phyloP scores from a whole-genome alignment of 2,888 invertebrate species.

The Heteropelma amictum region DNA sequence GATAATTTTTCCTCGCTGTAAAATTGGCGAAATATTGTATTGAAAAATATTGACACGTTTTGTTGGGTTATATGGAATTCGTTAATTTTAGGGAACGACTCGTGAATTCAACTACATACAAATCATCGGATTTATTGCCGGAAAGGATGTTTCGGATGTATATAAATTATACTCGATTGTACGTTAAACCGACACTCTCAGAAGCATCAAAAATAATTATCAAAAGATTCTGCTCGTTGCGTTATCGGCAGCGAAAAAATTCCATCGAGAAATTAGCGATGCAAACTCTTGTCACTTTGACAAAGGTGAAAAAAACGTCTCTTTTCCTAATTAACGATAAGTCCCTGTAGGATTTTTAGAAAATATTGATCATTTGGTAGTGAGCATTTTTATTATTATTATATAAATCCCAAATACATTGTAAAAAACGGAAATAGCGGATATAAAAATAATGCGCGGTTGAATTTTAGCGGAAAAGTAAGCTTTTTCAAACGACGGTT shows the following conservation, averaged over 20 bases:
- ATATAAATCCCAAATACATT: too few species aligned
- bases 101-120: conserved; percentile 81
- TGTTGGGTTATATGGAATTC: too few species aligned
- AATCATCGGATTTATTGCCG: conserved; percentile 84
- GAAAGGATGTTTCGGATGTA: conserved; percentile 89
- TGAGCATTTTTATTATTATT: too few species aligned
- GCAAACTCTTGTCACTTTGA: conserved; percentile 89
- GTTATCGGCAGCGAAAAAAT: background rate
- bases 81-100: conserved; percentile 84
- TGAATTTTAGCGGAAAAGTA: too few species aligned
- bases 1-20: too few species aligned
- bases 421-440: too few species aligned
- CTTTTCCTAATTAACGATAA: too few species aligned
- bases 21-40: background rate
- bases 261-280: conserved; percentile 73
- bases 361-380: background rate
- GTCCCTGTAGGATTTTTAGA: too few species aligned
- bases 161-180: conserved; percentile 90
- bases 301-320: conserved; percentile 82
- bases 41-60: too few species aligned
- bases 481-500: too few species aligned
- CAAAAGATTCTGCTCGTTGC: background rate
- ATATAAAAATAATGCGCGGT: too few species aligned
- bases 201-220: conserved; percentile 79
- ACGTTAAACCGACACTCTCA: conserved; percentile 81